Evolutionary conservation across 2,797 vertebrate genomes (phyloP), one percentile per base, ranked within the genome.

Genomic region (Acipenser oxyrinchus): DNA sequence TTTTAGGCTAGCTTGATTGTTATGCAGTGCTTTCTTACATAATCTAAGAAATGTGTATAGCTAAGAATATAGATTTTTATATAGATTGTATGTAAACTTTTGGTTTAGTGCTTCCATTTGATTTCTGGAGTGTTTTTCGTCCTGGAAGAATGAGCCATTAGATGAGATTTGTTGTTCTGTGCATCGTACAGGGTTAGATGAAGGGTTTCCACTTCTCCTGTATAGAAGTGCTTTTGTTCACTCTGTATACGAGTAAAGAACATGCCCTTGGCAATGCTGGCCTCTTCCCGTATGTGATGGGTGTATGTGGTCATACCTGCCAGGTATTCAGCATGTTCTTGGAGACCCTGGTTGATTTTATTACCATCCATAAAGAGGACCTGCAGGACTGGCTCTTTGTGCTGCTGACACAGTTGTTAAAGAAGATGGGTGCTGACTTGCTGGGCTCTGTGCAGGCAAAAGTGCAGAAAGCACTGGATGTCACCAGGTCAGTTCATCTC

Each of bases 281-380:
- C 23, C 23, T 37, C 23, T 37, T 4, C 15, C 15, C 15, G 15
- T 37, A 37, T 37, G 23, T 37, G 23, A 37, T 4, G 23, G 23
- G 23, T 48, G 87, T 90, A 73, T 76, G 68, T 79, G 13, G 51
- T 60, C 63, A 49, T 62, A 48, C 48, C 9, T 37, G 57, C 15
- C 81, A 98, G 95, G 95, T 99, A 76, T 98, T 98, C 81, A 97
- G 95, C 84, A 98, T 99, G 96, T 99, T 99, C 82, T 82, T 99
- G 84, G 96, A 99, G 89, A 99, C 96, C 0, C 85, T 98, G 7
- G 94, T 98, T 79, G 96, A 98, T 87, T 99, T 98, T 71, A 80
- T 99, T 82, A 93, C 91, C 48, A 90, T 95, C 63, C 95, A 98
- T 84, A 89, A 92, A 72, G 95, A 97, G 61, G 96, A 98, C 72